Evolutionary conservation across 1,140 invertebrate genomes (phyloP), one percentile per base, ranked within the genome.

Genomic region (Gonatopus flavifemur): DNA sequence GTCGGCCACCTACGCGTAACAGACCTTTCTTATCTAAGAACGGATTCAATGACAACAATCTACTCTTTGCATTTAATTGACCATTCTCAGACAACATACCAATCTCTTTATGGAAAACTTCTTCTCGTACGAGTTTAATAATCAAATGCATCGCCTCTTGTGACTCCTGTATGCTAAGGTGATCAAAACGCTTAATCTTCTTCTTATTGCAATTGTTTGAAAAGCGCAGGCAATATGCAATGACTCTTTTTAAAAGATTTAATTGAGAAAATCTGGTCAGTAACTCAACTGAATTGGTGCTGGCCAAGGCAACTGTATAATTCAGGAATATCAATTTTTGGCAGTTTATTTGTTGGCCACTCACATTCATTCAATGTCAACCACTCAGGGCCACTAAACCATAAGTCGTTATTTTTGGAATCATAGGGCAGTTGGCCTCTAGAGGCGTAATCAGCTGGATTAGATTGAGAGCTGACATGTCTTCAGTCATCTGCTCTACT

Each of bases 141-240:
- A 31, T 28, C 7, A n/a, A 6, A 0, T 16, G 7, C 15, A 13
- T 10, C 3, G 45, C 45, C 1, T 32, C 12, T 1, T 36, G 1
- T 12, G 48, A 9, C 9, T 53, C 44, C 3, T 31, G 2, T 15
- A 53, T 3, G 0, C 15, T 16, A 4, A 52, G 10, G 0, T 12
- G 8, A 2, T 15, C 20, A 4, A 2, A 4, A 13, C 5, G 15
- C 15, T 13, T 33, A 15, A 10, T 39, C 6, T 42, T 4, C 10
- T 24, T 1, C 3, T 9, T 5, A 12, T n/a, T 1, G 13, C 18
- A 12, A 8, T 4, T 5, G 3, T 9, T 35, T 36, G 18, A 10
- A 8, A 48, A 37, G 5, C 51, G 51, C 1, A 52, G 1, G 7
- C 44, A 52, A 28, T 52, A 52, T 0, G 38, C 42, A 0, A 47